Conservation (phyloP, 37 sponge, comb jelly and placozoan genomes). For the Oscarella lobularis region DNA sequence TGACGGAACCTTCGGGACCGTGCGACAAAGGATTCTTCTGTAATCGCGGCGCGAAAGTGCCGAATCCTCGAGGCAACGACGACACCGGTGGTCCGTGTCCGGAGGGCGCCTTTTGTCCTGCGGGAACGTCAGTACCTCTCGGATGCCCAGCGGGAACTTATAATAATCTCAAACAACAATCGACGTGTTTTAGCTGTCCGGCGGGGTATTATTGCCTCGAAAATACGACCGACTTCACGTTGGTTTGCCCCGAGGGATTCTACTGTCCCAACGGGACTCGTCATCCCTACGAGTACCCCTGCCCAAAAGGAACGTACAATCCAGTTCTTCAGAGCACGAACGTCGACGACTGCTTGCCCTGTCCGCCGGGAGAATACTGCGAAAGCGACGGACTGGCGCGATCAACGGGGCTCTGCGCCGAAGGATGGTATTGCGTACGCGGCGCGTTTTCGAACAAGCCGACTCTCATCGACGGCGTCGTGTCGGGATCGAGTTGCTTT, state of each 20-base stretch:
- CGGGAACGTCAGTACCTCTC: conserved; percentile 5
- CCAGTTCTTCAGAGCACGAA: background rate
- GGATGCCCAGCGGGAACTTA: conserved; percentile 17
- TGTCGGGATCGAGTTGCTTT: background rate
- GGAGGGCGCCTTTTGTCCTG: conserved; percentile 12
- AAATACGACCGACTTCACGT: conserved; percentile 6
- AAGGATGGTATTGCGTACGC: conserved; percentile 22
- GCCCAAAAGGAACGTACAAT: conserved; percentile 19
- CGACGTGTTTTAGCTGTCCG: background rate
- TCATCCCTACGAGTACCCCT: background rate
- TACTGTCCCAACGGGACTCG: conserved; percentile 12
- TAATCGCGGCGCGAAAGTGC: background rate
- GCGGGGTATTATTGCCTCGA: conserved; percentile 25
- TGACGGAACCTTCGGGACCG: background rate
- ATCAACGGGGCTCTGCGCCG: conserved; percentile 2
- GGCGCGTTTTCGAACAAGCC: background rate
- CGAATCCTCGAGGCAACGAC: background rate
- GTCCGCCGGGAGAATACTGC: conserved; percentile 6
- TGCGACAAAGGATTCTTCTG: conserved; percentile 7
- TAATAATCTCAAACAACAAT: conserved; percentile 1
- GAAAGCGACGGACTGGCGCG: conserved; percentile 3
- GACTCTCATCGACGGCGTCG: background rate
- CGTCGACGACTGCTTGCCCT: conserved; percentile 4
- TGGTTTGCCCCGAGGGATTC: conserved; percentile 17
- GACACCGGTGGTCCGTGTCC: conserved; percentile 11